Percentiles rank a stretch among this genome's conserved stretches.
Evolutionary conservation across 2,797 vertebrate species (phyloP).

Genomic region (Amblyopsis hoosieri): DNA sequence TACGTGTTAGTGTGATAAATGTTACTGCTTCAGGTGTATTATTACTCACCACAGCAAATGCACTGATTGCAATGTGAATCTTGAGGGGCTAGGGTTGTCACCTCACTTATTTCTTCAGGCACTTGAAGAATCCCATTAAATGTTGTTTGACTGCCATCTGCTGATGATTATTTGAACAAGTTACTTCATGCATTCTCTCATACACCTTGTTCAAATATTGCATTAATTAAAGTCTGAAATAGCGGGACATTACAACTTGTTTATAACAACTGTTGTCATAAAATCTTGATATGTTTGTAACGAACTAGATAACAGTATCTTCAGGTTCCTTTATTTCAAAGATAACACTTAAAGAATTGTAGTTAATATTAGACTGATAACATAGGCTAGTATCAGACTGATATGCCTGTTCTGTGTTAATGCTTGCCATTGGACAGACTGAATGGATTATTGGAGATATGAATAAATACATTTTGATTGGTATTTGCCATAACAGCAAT

Average conservation of each 20-base stretch:
- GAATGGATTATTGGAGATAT: too few relatives aligned
- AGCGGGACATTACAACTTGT: neutral
- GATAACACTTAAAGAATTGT: too few relatives aligned
- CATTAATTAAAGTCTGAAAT: neutral
- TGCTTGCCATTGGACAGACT: too few relatives aligned
- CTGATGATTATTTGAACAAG: conserved; percentile 46
- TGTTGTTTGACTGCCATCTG: conserved; percentile 64
- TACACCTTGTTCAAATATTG: neutral
- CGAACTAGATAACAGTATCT: too few relatives aligned
- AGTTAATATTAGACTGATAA: too few relatives aligned
- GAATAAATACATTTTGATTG: too few relatives aligned
- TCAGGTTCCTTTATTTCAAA: too few relatives aligned
- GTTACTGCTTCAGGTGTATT: neutral
- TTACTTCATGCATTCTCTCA: neutral
- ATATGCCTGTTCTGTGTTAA: too few relatives aligned
- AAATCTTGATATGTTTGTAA: neutral
- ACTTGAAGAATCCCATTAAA: conserved; percentile 40
- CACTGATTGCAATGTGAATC: too few relatives aligned
- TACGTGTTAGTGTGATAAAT: too few relatives aligned
- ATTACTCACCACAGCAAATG: neutral
- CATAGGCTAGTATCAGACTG: too few relatives aligned
- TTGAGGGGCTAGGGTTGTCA: too few relatives aligned
- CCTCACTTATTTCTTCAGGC: conserved; percentile 26
- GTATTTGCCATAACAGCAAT: neutral
- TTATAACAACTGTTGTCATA: neutral